Conservation (phyloP, 64 coral and sea anemone genomes). For the Actinia equina region DNA sequence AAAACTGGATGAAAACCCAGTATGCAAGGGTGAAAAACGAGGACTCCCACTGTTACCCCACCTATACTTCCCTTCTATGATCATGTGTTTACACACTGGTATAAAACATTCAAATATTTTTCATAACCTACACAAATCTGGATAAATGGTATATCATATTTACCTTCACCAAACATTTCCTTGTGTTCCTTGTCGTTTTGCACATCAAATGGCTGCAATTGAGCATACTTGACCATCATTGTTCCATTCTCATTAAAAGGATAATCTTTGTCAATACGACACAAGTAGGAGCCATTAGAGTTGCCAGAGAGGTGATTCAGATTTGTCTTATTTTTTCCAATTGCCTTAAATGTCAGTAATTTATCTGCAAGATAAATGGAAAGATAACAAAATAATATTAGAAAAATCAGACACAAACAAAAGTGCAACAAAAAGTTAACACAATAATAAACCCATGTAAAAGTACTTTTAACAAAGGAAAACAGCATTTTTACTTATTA, state of each 20-base stretch:
- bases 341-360: not conserved
- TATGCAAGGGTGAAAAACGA: too few species aligned
- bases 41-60: too few species aligned
- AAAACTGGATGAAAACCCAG: too few species aligned
- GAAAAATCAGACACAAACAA: too few species aligned
- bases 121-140: too few species aligned
- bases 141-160: not conserved
- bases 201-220: conserved; percentile 2
- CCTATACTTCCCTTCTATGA: too few species aligned
- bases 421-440: too few species aligned
- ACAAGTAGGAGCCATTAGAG: not conserved
- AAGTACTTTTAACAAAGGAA: not conserved
- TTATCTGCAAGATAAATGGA: too few species aligned
- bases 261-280: not conserved
- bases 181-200: not conserved
- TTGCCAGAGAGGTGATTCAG: not conserved
- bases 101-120: too few species aligned
- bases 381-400: not conserved
- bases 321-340: not conserved
- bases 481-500: not conserved
- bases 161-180: not conserved
- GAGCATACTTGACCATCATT: not conserved
- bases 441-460: too few species aligned
- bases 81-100: too few species aligned
- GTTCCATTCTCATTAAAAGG: not conserved